Conservation (phyloP, 2,888 invertebrate species). For the Agrypnus murinus region DNA sequence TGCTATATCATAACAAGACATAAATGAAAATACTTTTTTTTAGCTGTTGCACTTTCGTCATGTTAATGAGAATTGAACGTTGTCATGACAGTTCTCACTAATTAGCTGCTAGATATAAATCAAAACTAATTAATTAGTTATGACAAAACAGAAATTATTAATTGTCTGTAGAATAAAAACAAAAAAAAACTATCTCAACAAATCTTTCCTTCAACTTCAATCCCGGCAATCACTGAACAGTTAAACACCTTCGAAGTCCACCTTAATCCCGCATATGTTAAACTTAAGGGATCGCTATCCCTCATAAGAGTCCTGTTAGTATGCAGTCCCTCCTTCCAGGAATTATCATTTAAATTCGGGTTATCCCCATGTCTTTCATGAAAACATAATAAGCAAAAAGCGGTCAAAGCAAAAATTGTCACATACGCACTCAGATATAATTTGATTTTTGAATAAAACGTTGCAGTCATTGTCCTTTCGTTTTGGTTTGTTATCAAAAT, state of each 20-base stretch:
- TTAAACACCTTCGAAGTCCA: conserved; percentile 45
- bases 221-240: conserved; percentile 43
- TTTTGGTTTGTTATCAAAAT: background rate
- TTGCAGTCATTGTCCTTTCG: conserved; percentile 31
- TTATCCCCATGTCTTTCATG: conserved; percentile 34
- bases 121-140: too few species aligned
- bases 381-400: conserved; percentile 37
- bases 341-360: conserved; percentile 45
- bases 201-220: conserved; percentile 37
- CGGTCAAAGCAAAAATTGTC: conserved; percentile 31
- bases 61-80: conserved; percentile 23
- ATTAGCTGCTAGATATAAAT: too few species aligned
- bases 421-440: conserved; percentile 38
- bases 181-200: too few species aligned
- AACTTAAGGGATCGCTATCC: conserved; percentile 45
- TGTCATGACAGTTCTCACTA: conserved; percentile 23
- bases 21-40: conserved; percentile 15
- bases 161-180: too few species aligned
- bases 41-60: conserved; percentile 26
- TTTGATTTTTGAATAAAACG: conserved; percentile 33
- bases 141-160: too few species aligned
- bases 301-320: conserved; percentile 46
- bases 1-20: conserved; percentile 24
- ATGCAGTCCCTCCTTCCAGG: conserved; percentile 46
- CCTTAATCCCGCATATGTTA: conserved; percentile 42